These are phyloP conservation scores for Ammodramus savannarum DNA, from an alignment of 2,113 vertebrate species.

Conservation along the genomic window DNA sequence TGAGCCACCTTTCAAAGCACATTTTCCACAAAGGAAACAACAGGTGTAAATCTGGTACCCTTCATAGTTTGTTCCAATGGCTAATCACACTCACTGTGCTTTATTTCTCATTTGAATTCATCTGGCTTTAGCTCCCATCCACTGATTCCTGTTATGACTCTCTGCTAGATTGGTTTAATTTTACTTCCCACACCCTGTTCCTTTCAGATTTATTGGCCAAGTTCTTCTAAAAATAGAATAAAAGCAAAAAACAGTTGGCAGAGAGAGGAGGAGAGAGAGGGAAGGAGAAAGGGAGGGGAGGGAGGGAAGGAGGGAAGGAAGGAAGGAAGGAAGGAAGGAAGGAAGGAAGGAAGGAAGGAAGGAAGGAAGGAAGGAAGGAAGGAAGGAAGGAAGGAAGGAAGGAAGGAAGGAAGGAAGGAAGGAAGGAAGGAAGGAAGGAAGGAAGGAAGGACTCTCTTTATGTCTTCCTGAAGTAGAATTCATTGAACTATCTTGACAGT, in stretches of 20 bases:
- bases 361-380: background rate
- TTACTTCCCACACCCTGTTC: slow-evolving; percentile 17
- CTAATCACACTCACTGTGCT: background rate
- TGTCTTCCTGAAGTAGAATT: background rate
- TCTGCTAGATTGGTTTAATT: slow-evolving; percentile 46
- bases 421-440: background rate
- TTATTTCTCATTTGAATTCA: slow-evolving; percentile 42
- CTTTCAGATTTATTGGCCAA: slow-evolving; percentile 35
- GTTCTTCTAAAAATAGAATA: slow-evolving; percentile 22
- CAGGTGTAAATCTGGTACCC: slow-evolving; percentile 13
- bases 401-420: too few relatives aligned
- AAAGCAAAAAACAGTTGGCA: background rate
- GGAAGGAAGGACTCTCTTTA: too few relatives aligned
- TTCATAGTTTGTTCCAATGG: slow-evolving; percentile 23
- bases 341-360: background rate
- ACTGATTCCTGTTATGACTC: slow-evolving; percentile 25
- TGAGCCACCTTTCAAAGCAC: background rate
- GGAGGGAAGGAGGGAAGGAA: background rate
- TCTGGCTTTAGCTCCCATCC: slow-evolving; percentile 17
- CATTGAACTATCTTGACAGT: background rate
- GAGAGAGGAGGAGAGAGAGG: background rate
- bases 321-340: background rate
- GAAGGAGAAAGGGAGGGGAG: background rate
- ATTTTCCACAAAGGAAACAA: slow-evolving; percentile 12
- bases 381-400: background rate